A percentile compares a stretch with the other conserved stretches of the same genome.
Evolutionary conservation across 2,888 invertebrate species (phyloP).

Genomic region (Ochlodes sylvanus): DNA sequence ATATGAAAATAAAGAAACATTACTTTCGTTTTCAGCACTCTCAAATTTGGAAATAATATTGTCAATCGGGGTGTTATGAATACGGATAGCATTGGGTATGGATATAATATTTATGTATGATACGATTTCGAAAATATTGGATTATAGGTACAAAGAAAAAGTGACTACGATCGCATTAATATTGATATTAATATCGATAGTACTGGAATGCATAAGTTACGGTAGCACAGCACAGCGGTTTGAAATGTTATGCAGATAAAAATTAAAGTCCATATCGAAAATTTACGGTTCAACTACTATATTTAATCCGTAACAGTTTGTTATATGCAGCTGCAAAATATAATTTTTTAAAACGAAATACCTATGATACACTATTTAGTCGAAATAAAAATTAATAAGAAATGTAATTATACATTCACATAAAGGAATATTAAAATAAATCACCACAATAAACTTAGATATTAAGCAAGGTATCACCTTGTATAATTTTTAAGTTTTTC

Average conservation of each 20-base stretch:
- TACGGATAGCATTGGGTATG: no score
- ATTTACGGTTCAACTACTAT: conserved; percentile 26
- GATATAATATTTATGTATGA: no score
- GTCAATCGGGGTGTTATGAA: no score
- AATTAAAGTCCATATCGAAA: conserved; percentile 26
- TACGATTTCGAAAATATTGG: background rate
- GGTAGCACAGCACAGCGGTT: conserved; percentile 15
- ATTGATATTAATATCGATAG: conserved; percentile 19
- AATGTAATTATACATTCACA: no score
- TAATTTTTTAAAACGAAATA: background rate
- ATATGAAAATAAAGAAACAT: no score
- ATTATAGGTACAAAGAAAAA: conserved; percentile 7
- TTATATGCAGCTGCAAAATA: background rate
- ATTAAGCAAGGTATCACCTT: no score
- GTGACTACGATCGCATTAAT: background rate
- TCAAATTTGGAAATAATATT: no score
- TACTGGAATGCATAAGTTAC: conserved; percentile 23
- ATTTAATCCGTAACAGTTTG: conserved; percentile 14
- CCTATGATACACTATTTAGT: background rate
- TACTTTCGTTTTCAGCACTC: no score
- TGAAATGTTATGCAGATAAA: conserved; percentile 32
- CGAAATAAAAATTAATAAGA: no score
- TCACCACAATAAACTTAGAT: no score
- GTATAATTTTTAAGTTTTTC: no score
- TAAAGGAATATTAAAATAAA: no score